Evolutionary conservation across 1,140 invertebrate genomes (phyloP).

Genomic region (Leucophenga varia): DNA sequence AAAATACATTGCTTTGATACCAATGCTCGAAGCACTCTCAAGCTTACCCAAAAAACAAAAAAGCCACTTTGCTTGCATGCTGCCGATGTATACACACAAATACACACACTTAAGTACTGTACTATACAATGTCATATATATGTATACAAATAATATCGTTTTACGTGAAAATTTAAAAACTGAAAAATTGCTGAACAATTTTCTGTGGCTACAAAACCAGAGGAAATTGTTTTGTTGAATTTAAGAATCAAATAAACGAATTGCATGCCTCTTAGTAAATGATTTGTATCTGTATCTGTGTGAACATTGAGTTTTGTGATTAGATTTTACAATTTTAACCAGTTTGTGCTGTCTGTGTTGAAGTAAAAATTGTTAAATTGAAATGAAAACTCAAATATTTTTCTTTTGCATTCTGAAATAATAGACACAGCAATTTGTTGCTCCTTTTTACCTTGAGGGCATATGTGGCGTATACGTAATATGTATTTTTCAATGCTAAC

Average conservation of each 20-base stretch:
- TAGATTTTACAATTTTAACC: conserved; percentile 17
- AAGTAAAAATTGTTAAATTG: no score
- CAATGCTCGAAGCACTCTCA: conserved; percentile 21
- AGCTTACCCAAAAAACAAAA: conserved; percentile 31
- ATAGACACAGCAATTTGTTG: no score
- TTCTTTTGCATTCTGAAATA: no score
- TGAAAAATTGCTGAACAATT: conserved; percentile 18
- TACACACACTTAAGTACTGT: neutral
- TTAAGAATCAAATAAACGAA: conserved; percentile 26
- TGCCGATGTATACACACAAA: no score
- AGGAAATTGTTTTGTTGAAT: conserved; percentile 29
- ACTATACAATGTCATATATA: conserved; percentile 7
- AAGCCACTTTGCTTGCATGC: conserved; percentile 19
- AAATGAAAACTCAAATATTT: no score
- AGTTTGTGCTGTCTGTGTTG: neutral
- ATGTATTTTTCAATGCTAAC: no score
- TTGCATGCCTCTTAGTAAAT: conserved; percentile 13
- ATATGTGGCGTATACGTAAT: no score
- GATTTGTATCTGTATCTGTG: conserved; percentile 10
- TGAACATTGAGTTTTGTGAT: conserved; percentile 14
- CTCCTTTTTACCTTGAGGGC: no score
- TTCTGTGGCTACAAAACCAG: conserved; percentile 27
- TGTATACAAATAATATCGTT: neutral
- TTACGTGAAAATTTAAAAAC: neutral
- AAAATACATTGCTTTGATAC: conserved; percentile 38